Evolutionary conservation across 2,113 vertebrate species (phyloP), one percentile per base, ranked within the genome.

Genomic region (Girardinichthys multiradiatus): DNA sequence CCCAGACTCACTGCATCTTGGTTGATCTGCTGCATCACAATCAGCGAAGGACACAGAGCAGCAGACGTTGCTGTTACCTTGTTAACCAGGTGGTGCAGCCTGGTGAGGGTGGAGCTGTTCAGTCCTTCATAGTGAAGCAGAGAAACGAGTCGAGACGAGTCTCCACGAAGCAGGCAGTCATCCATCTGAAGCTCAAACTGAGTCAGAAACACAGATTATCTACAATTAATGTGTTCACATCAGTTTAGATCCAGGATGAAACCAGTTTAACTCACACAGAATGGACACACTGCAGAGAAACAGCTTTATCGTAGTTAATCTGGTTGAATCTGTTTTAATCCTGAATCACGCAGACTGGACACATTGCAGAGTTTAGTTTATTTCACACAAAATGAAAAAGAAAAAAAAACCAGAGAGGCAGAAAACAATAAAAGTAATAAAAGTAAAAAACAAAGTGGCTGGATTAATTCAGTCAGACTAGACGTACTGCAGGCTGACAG

Each of bases 111-210:
- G n/a, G 19, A 58, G 60, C 5, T 15, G 35, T 24, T 77, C 33
- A 70, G 60, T 45, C 74, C 74, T 70, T 77, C 87, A 6, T 26
- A 1, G 0, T 5, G 75, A 0, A 90, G 68, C 4, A 79, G 9
- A 4, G 72, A 81, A 0, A 67, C 84, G 57, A 88, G 45, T 3
- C 4, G 60, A 24, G 61, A 0, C 0, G 65, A 17, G 2, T 86
- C 79, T 1, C 64, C 67, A 0, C 24, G 51, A 0, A 33, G 2
- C 6, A 91, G 9, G 62, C 64, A 82, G n/a, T 82, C 70, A 24
- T 87, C 64, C 28, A 91, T 26, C 57, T 64, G 30, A 5, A 73
- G 2, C 75, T 86, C 64, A 48, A 87, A 35, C 87, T 85, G 42
- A 60, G 0, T 74, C 28, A 74, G 13, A 74, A 29, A 68, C 0